A percentile compares a stretch with the other conserved stretches of the same genome.
phyloP scores from a whole-genome alignment of 2,888 invertebrate genomes.

The Nomada goodeniana region DNA sequence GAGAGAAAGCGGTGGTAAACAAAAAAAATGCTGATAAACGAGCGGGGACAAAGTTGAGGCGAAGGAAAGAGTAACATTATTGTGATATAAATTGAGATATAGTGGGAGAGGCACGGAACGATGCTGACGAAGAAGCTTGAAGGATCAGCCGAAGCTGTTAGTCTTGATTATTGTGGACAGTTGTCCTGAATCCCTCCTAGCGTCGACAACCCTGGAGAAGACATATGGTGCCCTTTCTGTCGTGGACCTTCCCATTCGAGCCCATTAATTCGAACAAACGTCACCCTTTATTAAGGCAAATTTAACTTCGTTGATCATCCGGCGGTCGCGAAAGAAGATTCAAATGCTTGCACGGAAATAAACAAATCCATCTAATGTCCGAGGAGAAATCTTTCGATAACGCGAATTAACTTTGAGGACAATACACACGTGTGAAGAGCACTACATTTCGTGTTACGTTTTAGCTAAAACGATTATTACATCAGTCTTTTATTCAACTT shows the following conservation, averaged over 20 bases:
- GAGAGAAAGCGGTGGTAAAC: background rate
- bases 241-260: slow-evolving; percentile 65
- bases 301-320: slow-evolving; percentile 35
- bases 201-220: slow-evolving; percentile 69
- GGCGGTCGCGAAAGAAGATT: background rate
- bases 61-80: slow-evolving; percentile 80
- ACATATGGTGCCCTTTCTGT: slow-evolving; percentile 71
- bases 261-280: slow-evolving; percentile 76
- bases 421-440: no score
- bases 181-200: slow-evolving; percentile 73
- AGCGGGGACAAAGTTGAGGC: slow-evolving; percentile 22
- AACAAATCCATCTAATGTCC: no score
- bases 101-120: slow-evolving; percentile 69
- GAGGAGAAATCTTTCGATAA: no score
- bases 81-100: slow-evolving; percentile 83
- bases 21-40: slow-evolving; percentile 1
- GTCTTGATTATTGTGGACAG: slow-evolving; percentile 83
- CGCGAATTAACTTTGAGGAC: no score
- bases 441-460: no score
- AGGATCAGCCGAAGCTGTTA: slow-evolving; percentile 83
- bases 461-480: no score
- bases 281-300: slow-evolving; percentile 68
- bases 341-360: background rate
- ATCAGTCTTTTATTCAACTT: no score
- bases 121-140: slow-evolving; percentile 79